Evolutionary conservation across 2,113 vertebrate species (phyloP).

Genomic region (Loxodonta africana): DNA sequence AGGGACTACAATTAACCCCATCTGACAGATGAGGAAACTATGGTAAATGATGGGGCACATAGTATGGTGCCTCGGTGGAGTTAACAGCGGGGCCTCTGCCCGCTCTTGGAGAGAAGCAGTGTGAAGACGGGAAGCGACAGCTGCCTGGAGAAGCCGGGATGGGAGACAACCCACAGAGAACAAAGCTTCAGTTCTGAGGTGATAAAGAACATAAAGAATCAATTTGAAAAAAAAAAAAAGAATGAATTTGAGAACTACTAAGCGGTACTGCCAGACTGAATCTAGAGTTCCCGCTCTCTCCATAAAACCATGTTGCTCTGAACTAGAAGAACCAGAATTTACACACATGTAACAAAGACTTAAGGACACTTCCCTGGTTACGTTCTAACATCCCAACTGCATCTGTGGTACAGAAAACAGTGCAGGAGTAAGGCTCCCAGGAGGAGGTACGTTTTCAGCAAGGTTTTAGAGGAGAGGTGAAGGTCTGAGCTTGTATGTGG

Average conservation of each 20-base stretch:
- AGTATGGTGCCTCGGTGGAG: not conserved
- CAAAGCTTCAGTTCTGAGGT: slow-evolving; percentile 47
- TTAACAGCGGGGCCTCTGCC: not conserved
- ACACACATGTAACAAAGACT: not conserved
- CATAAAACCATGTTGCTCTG: not conserved
- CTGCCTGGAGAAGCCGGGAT: not conserved
- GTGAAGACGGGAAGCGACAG: not conserved
- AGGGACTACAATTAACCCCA: not conserved
- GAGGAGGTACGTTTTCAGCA: not conserved
- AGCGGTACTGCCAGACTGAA: not conserved
- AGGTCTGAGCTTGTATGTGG: not conserved
- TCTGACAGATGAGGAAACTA: not conserved
- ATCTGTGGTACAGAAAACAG: not conserved
- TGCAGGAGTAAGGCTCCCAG: not conserved
- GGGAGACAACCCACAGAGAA: not conserved
- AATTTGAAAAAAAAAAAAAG: slow-evolving; percentile 23
- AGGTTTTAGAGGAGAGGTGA: slow-evolving; percentile 3
- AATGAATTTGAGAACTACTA: slow-evolving; percentile 5
- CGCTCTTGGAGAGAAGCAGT: not conserved
- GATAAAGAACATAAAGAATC: slow-evolving; percentile 52
- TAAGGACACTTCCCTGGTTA: not conserved
- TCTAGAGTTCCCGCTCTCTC: not conserved
- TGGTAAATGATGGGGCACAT: not conserved
- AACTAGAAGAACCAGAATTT: not conserved
- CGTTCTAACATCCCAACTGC: not conserved